A percentile compares a stretch with the other conserved stretches of the same genome.
phyloP scores from a whole-genome alignment of 92 coral and sea anemone species.

The Galaxea fascicularis region DNA sequence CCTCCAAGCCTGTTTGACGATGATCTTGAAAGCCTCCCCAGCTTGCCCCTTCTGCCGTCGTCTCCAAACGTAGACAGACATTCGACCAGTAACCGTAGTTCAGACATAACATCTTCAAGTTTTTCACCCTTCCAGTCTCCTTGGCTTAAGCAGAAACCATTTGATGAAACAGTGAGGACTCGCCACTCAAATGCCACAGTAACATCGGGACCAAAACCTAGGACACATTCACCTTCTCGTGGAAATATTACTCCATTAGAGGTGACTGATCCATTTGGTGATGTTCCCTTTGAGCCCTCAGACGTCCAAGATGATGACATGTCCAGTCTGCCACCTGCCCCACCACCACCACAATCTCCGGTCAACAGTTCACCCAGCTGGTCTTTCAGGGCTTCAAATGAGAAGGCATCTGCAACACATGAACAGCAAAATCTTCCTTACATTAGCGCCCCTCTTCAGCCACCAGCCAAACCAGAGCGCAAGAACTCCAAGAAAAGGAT shows the following conservation, averaged over 20 bases:
- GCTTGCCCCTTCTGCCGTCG: constrained; percentile 70
- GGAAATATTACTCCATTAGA: constrained; percentile 2
- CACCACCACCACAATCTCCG: constrained; percentile 75
- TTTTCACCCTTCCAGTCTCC: constrained; percentile 3
- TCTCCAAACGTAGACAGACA: constrained; percentile 54
- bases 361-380: constrained; percentile 30
- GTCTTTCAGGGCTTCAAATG: constrained; percentile 29
- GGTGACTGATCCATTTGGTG: not conserved
- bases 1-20: constrained; percentile 89
- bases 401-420: not conserved
- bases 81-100: not conserved
- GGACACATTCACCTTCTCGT: constrained; percentile 9
- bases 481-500: constrained; percentile 46
- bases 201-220: not conserved
- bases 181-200: not conserved
- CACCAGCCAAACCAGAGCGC: constrained; percentile 24
- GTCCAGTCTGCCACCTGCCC: constrained; percentile 80
- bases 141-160: constrained; percentile 12
- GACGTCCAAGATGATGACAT: constrained; percentile 60
- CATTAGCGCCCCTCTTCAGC: constrained; percentile 17
- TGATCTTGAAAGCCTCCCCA: constrained; percentile 64
- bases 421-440: not conserved
- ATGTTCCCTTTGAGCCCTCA: not conserved
- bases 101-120: constrained; percentile 25
- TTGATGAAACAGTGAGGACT: not conserved